Evolutionary conservation across 2,797 vertebrate species (phyloP).

Genomic region (Dipus sagitta): DNA sequence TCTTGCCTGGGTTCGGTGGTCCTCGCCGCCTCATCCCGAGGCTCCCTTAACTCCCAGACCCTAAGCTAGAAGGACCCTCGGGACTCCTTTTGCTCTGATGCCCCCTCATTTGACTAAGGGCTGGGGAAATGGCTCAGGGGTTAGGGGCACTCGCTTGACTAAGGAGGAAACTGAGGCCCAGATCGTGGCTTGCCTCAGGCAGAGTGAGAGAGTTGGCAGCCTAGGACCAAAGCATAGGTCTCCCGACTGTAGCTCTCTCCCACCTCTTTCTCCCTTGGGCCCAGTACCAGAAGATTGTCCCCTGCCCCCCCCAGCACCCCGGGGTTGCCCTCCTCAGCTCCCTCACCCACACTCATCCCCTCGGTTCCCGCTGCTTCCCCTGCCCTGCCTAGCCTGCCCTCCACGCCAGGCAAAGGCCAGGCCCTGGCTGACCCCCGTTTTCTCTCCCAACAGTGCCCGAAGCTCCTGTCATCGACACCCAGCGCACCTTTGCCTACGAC

Average conservation of each 20-base stretch:
- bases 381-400: conserved; percentile 54
- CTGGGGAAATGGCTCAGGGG: not conserved
- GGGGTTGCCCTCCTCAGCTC: conserved; percentile 20
- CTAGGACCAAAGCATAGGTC: too few species aligned
- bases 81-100: not conserved
- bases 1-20: conserved; percentile 66
- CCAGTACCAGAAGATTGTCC: not conserved
- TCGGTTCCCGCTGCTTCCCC: conserved; percentile 82
- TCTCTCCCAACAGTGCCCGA: conserved; percentile 91
- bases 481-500: conserved; percentile 97
- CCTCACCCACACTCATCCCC: conserved; percentile 79
- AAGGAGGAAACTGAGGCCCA: too few species aligned
- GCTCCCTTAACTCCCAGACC: conserved; percentile 51
- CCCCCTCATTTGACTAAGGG: conserved; percentile 7
- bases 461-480: conserved; percentile 97
- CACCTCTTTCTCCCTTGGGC: not conserved
- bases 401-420: conserved; percentile 46
- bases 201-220: too few species aligned
- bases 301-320: not conserved
- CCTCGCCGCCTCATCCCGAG: conserved; percentile 48
- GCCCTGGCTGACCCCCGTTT: conserved; percentile 74
- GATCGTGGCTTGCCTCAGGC: too few species aligned
- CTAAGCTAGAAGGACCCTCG: not conserved
- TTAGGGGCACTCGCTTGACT: too few species aligned
- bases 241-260: not conserved